Percentiles rank a stretch among this genome's conserved stretches.
These are phyloP conservation scores for Idaea aversata DNA, from an alignment of 2,888 invertebrate genomes.

Conservation along the genomic window DNA sequence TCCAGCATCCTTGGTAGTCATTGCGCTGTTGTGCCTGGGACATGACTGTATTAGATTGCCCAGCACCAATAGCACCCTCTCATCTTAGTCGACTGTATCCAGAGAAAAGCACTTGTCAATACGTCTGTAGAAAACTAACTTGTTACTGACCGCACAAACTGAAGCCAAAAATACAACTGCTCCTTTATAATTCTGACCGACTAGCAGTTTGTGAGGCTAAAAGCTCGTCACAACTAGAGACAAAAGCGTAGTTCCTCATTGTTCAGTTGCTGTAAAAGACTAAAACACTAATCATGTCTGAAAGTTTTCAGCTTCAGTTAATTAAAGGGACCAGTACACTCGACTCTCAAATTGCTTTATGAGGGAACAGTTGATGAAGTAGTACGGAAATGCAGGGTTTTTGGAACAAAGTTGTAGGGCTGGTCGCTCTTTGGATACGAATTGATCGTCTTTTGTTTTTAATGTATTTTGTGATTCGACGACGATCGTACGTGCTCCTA, in stretches of 20 bases:
- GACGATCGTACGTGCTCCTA: no score
- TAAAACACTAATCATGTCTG: background rate
- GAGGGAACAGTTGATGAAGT: background rate
- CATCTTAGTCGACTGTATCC: no score
- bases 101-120: no score
- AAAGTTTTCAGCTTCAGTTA: background rate
- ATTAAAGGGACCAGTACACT: background rate
- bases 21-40: no score
- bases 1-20: no score
- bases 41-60: no score
- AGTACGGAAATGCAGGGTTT: background rate
- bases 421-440: background rate
- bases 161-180: background rate
- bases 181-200: background rate
- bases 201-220: background rate
- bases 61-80: no score
- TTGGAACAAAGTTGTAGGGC: background rate
- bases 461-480: no score
- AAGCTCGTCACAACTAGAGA: background rate
- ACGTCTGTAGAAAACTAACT: no score
- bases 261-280: background rate
- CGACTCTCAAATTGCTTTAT: background rate
- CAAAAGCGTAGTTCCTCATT: background rate
- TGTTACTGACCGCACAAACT: background rate
- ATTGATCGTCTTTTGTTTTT: background rate